A percentile compares a stretch with the other conserved stretches of the same genome.
These are phyloP conservation scores for Centropus bengalensis DNA, from an alignment of 2,113 vertebrate genomes.

Conservation along the genomic window DNA sequence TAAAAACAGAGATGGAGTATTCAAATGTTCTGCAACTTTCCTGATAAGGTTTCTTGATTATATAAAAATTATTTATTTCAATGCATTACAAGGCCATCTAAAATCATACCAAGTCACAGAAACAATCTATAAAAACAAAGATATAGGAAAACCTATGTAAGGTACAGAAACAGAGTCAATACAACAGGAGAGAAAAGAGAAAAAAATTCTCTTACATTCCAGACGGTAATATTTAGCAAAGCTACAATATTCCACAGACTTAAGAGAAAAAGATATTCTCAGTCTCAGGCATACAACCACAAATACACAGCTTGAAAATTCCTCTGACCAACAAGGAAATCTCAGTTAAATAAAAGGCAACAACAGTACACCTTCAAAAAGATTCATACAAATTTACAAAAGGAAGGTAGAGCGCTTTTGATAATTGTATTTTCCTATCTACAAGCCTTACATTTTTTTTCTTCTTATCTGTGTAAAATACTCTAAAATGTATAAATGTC, in stretches of 20 bases:
- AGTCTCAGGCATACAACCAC: neutral
- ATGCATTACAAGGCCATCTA: neutral
- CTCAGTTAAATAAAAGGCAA: neutral
- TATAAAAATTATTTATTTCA: neutral
- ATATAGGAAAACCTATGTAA: neutral
- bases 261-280: neutral
- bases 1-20: neutral
- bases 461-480: neutral
- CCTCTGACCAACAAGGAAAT: neutral
- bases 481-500: neutral
- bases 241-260: neutral
- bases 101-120: neutral
- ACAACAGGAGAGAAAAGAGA: neutral
- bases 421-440: neutral
- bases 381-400: neutral
- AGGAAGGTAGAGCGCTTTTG: neutral
- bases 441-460: neutral
- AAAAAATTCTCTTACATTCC: neutral
- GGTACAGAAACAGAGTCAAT: neutral
- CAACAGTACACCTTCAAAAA: neutral
- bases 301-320: neutral
- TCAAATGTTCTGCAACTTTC: neutral
- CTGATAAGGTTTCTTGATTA: neutral
- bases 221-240: neutral
- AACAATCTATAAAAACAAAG: neutral